Conservation (phyloP, 2,113 vertebrate species). For the Montifringilla adamsi region DNA sequence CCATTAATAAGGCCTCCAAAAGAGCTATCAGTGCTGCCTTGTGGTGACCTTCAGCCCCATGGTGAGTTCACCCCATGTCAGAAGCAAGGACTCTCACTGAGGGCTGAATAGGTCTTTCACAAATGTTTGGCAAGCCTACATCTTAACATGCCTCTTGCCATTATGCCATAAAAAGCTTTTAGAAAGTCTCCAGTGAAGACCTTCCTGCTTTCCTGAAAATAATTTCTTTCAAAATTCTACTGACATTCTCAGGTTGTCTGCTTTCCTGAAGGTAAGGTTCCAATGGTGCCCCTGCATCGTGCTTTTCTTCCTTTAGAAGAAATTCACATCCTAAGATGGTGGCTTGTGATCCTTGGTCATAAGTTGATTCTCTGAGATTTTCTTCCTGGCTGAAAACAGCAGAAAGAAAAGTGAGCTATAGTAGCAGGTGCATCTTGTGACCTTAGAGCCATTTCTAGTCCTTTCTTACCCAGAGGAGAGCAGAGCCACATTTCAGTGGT, state of each 20-base stretch:
- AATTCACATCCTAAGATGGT: neutral
- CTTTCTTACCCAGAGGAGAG: neutral
- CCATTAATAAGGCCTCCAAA: neutral
- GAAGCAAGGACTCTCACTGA: neutral
- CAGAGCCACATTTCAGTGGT: neutral
- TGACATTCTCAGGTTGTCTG: neutral
- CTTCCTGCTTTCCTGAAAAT: neutral
- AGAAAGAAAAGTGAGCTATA: neutral
- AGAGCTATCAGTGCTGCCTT: neutral
- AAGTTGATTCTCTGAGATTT: neutral
- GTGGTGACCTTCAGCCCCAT: neutral
- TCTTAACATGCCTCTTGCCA: neutral
- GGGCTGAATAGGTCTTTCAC: constrained; percentile 1
- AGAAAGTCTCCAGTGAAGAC: neutral
- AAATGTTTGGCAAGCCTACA: neutral
- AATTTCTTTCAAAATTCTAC: neutral
- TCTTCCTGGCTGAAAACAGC: neutral
- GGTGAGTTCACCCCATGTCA: neutral
- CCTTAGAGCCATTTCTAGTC: neutral
- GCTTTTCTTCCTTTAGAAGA: neutral
- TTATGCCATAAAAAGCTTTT: neutral
- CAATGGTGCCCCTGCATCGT: accelerated
- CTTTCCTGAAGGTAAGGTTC: neutral
- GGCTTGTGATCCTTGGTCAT: neutral
- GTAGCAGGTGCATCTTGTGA: neutral